A percentile compares a stretch with the other conserved stretches of the same genome.
Conservation (phyloP, 2,113 vertebrate genomes). For the Pseudolaguvia tuberculata region DNA sequence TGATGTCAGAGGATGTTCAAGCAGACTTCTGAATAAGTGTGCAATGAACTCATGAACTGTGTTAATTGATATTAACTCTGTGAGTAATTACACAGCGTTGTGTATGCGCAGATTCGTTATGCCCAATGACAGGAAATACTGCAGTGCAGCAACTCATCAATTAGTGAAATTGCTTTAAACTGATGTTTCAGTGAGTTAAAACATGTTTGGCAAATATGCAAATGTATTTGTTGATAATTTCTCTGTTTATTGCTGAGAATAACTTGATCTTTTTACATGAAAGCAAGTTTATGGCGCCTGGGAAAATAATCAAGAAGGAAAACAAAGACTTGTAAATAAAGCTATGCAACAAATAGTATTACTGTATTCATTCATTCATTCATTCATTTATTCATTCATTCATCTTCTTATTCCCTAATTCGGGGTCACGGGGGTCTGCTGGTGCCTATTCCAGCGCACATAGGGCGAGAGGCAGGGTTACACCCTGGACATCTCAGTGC, state of each 20-base stretch:
- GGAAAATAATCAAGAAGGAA: too few relatives aligned
- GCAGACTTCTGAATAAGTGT: not conserved
- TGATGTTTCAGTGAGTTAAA: not conserved
- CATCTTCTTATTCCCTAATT: too few relatives aligned
- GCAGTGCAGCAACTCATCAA: not conserved
- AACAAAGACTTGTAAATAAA: not conserved
- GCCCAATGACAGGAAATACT: not conserved
- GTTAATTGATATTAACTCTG: conserved; percentile 19
- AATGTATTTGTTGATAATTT: not conserved
- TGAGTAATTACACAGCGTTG: not conserved
- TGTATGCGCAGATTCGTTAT: conserved; percentile 8
- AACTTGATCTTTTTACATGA: not conserved
- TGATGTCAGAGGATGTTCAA: not conserved
- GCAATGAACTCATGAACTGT: not conserved
- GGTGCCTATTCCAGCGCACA: too few relatives aligned
- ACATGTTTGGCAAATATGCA: not conserved
- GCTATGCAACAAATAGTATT: not conserved
- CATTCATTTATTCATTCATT: too few relatives aligned
- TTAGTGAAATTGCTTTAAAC: not conserved
- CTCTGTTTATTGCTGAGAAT: not conserved
- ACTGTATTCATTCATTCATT: not conserved
- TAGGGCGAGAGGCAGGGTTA: too few relatives aligned
- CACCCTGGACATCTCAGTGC: too few relatives aligned
- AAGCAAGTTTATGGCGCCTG: too few relatives aligned
- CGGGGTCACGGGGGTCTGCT: too few relatives aligned